Evolutionary conservation across 2,888 invertebrate species (phyloP), one percentile per base, ranked within the genome.

Genomic region (Halocaridina rubra): DNA sequence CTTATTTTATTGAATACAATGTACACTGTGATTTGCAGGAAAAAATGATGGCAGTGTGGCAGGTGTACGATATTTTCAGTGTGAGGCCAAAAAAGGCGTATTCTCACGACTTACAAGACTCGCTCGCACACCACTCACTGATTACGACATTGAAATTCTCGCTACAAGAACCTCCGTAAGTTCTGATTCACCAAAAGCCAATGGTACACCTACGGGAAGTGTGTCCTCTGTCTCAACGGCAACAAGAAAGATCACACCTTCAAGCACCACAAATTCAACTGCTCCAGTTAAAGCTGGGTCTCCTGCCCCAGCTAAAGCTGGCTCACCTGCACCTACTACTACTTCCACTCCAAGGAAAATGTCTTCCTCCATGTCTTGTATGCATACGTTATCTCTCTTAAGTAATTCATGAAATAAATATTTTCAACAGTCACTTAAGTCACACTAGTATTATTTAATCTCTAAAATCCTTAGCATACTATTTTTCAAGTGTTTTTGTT

Each of bases 31-130:
- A 10, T 64, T 71, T 76, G 7, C 84, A 88, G 99, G 99, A 79
- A 98, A 98, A 93, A 98, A 98, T 91, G 98, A 98, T 91, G 98
- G 98, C 30, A 96, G 97, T 39, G 98, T 98, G 87, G 96, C 96
- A 80, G 97, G 97, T 78, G 94, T 94, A 80, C 94, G 96, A 74
- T 98, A 98, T 92, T 98, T 98, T 92, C 97, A 97, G 91, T 98
- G 98, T 91, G 95, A 96, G 90, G 93, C 96, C 29, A 95, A 96
- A 90, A 95, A 95, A 85, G 98, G 98, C n/a, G 95, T 98, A 22
- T 98, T 98, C 91, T 97, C 97, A 32, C 94, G 91, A 1, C 93
- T 98, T 82, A 96, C 96, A 57, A 94, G 98, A 86, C 93, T 98
- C 74, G 96, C 96, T 3, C 93, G 95, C 88, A 92, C 93, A 79